Base-by-base conservation (phyloP, 2,113 vertebrate species). In the Excalfactoria chinensis region DNA sequence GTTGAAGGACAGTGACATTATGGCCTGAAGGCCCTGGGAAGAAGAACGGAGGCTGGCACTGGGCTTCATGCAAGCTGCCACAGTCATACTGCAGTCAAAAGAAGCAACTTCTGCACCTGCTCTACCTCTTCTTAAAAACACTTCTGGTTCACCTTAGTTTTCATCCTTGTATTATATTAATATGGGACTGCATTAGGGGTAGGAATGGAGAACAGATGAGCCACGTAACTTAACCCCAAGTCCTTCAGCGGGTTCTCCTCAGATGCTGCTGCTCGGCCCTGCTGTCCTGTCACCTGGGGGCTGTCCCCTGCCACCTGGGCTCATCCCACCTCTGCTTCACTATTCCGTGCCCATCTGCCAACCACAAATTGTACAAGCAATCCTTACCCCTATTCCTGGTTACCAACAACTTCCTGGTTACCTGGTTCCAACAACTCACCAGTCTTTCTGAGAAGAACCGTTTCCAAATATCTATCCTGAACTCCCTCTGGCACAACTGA, bases 21-120 rank as follows among this genome's bases (percentile, higher is more conserved):
- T 5, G 41, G 49, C 51, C 85, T 63, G 64, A 91, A 91, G 37
- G 78, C 49, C 55, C 18, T n/a, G 37, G 51, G 78, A 63, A 41
- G 19, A 84, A 89, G 49, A 0, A 0, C 26, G 81, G 40, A 4
- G 7, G n/a, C 68, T 66, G 70, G 78, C 79, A 77, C 14, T 0
- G 0, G 62, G 66, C 59, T 63, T 46, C 1, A 1, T 17, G 26
- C 2, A 2, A 6, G 8, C 0, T 3, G 72, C 53, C 46, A 37
- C 64, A 55, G 55, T 49, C 0, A 0, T 20, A 76, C 8, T 2
- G 8, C 0, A 0, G 62, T 68, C 14, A 82, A 28, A 43, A 90
- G 74, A 79, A 16, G 37, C 9, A 35, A 73, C 48, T 93, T 78
- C 63, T 89, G 23, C 35, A 85, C 66, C 64, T 76, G 32, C 21